Evolutionary conservation across 2,113 vertebrate genomes (phyloP), one percentile per base, ranked within the genome.

Genomic region (Etheostoma cragini): DNA sequence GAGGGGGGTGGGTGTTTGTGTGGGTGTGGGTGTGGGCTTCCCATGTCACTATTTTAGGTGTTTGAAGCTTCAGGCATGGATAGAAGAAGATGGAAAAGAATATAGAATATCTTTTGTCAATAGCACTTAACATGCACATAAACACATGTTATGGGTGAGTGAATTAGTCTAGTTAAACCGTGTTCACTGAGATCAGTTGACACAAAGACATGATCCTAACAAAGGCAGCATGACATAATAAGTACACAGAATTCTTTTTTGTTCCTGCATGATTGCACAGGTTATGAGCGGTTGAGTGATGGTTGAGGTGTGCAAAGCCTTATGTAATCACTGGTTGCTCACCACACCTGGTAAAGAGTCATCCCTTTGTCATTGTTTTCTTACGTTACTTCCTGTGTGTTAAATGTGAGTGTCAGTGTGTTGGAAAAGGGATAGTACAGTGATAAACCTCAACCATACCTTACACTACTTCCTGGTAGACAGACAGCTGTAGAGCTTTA

Each of bases 331-430:
- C 78, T 45, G 47, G 46, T 65, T 46, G 11, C 49, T 76, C 47
- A 54, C 74, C 52, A 81, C 89, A 85, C 88, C 76, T 85, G 85
- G 64, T 45, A 24, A 61, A n/a, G 82, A 86, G 81, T 85, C 78
- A 82, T 80, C 47, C n/a, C 52, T 14, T 72, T 17, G 49, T 88
- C 85, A 83, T 58, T 56, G 38, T 69, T 84, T 87, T 75, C 73
- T 69, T 80, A 35, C 1, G 10, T n/a, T 76, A 24, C 63, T 72
- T 58, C 64, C 70, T 38, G 33, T 24, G n/a, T 19, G 35, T 67
- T 38, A 8, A 63, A 52, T 53, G 46, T 54, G 47, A 24, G 82
- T 77, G 54, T 72, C 47, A 74, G 61, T 61, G 3, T 53, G 78
- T 45, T 58, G 60, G 33, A 60, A 61, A 42, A 74, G 15, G 3